A percentile compares a stretch with the other conserved stretches of the same genome.
phyloP scores from a whole-genome alignment of 1,140 invertebrate species.

The Gerris buenoi region DNA sequence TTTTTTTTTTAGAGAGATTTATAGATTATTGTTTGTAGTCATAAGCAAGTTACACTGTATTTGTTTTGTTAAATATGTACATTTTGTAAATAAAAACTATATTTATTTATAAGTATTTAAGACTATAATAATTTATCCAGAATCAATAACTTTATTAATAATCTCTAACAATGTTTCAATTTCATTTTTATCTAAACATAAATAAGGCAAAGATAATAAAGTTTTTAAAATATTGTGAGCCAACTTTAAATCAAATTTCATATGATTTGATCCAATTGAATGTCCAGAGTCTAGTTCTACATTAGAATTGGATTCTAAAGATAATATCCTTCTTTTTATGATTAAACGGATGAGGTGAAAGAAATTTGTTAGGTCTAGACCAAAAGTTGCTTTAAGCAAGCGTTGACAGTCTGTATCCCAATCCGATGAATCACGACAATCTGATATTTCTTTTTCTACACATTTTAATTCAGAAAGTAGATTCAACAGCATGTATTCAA shows the following conservation, averaged over 20 bases:
- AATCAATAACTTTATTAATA: too few species aligned
- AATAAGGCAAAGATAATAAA: too few species aligned
- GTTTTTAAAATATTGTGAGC: neutral
- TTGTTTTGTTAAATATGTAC: too few species aligned
- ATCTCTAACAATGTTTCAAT: too few species aligned
- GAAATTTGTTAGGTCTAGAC: conserved; percentile 64
- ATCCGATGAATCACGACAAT: conserved; percentile 51
- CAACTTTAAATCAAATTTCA: conserved; percentile 30
- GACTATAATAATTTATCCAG: too few species aligned
- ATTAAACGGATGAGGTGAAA: conserved; percentile 49
- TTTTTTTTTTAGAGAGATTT: too few species aligned
- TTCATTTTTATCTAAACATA: too few species aligned
- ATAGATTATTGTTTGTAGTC: too few species aligned
- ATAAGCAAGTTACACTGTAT: too few species aligned
- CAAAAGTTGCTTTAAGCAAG: conserved; percentile 64
- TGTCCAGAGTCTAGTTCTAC: conserved; percentile 25
- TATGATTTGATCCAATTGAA: conserved; percentile 30
- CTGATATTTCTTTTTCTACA: conserved; percentile 63
- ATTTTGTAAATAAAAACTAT: too few species aligned
- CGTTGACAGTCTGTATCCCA: conserved; percentile 60
- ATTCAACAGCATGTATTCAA: conserved; percentile 52
- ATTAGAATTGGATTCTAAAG: conserved; percentile 22
- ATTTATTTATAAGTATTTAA: too few species aligned
- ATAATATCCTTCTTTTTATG: conserved; percentile 34
- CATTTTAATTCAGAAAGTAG: conserved; percentile 45